Conservation (phyloP, 2,888 invertebrate genomes). For the Orchesella flavescens region DNA sequence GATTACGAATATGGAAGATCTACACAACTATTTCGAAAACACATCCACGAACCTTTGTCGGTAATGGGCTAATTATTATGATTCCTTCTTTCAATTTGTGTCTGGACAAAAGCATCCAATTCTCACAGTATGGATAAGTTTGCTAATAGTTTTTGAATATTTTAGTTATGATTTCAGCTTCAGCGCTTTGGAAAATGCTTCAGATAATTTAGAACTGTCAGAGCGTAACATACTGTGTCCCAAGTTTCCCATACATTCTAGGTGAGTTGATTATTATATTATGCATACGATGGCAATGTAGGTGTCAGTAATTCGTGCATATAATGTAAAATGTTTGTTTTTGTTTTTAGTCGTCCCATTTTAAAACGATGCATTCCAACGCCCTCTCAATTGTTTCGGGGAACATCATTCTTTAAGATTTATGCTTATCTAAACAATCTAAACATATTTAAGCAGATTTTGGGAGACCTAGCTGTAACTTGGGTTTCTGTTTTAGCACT, state of each 20-base stretch:
- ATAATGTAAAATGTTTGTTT: constrained; percentile 21
- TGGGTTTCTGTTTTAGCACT: constrained; percentile 90
- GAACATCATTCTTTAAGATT: constrained; percentile 79
- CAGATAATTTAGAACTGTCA: constrained; percentile 1
- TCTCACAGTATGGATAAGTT: too few relatives aligned
- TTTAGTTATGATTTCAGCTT: constrained; percentile 69
- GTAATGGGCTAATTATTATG: too few relatives aligned
- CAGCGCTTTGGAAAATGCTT: constrained; percentile 21
- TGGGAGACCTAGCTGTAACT: constrained; percentile 89
- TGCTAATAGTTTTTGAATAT: too few relatives aligned
- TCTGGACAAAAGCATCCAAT: too few relatives aligned
- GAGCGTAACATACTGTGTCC: constrained; percentile 82
- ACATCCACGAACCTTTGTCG: constrained; percentile 86
- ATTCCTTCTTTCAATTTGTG: constrained; percentile 4
- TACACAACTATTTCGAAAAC: constrained; percentile 82
- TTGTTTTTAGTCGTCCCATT: constrained; percentile 76
- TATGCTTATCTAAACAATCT: constrained; percentile 89
- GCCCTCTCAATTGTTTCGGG: constrained; percentile 79
- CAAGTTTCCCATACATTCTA: constrained; percentile 83
- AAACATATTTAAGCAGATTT: constrained; percentile 90
- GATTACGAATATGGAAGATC: constrained; percentile 80
- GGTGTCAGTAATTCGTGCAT: too few relatives aligned
- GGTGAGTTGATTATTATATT: constrained; percentile 75
- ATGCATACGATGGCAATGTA: too few relatives aligned
- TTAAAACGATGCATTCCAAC: constrained; percentile 91